Evolutionary conservation across 2,888 invertebrate species (phyloP).

Genomic region (Conomelus anceps): DNA sequence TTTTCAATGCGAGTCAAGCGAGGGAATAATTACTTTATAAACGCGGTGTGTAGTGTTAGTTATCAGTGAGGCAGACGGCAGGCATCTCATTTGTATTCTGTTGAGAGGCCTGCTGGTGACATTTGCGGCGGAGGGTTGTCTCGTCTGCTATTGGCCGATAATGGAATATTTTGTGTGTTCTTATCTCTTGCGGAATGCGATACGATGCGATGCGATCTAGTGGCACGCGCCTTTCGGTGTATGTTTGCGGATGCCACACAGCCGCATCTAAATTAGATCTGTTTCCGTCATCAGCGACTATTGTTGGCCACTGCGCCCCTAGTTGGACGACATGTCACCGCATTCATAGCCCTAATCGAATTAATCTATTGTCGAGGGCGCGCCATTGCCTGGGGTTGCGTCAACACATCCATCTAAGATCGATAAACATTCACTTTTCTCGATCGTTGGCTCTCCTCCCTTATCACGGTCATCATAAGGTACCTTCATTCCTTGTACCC

Average conservation of each 20-base stretch:
- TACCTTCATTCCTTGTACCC: background rate
- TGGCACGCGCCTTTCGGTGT: background rate
- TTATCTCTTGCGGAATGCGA: background rate
- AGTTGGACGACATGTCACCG: too few species aligned
- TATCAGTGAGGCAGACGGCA: too few species aligned
- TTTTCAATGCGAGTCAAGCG: too few species aligned
- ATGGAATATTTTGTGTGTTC: background rate
- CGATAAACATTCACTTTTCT: background rate
- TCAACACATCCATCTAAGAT: background rate
- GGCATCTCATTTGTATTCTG: background rate
- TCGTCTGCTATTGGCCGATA: background rate
- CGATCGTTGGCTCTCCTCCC: background rate
- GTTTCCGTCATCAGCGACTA: background rate
- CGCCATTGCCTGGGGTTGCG: too few species aligned
- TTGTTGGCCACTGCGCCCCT: background rate
- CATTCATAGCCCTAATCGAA: background rate
- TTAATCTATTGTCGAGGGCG: background rate
- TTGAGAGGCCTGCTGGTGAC: background rate
- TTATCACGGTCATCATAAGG: background rate
- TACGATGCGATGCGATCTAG: background rate
- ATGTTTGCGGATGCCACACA: background rate
- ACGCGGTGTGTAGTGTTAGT: background rate
- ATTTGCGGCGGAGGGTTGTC: background rate
- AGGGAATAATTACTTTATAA: background rate
- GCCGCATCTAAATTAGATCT: background rate